These are phyloP conservation scores for Andinoacara biseriatus DNA, from an alignment of 2,113 vertebrate genomes.

Conservation along the genomic window DNA sequence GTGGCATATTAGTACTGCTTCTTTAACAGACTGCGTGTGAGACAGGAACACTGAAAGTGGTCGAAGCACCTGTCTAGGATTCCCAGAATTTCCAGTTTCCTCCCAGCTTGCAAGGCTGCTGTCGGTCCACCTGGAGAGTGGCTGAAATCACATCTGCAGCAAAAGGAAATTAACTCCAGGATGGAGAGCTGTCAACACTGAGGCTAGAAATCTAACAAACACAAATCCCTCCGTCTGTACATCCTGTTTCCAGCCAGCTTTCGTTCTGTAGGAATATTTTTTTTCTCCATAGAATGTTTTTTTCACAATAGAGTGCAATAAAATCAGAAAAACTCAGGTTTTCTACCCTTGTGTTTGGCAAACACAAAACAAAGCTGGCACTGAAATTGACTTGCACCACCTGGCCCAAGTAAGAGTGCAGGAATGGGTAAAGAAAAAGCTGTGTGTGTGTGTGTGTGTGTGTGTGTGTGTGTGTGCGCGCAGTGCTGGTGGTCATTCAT, in stretches of 20 bases:
- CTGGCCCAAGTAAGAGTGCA: constrained; percentile 11
- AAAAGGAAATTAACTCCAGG: constrained; percentile 52
- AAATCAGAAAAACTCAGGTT: neutral
- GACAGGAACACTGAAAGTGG: neutral
- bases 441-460: neutral
- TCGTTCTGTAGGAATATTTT: constrained; percentile 12
- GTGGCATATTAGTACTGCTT: neutral
- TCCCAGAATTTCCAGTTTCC: neutral
- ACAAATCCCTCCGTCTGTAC: constrained; percentile 28
- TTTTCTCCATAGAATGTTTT: neutral
- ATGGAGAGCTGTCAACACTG: constrained; percentile 51
- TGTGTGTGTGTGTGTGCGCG: neutral
- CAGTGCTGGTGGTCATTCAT: neutral
- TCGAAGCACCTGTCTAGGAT: constrained; percentile 15
- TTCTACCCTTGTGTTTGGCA: constrained; percentile 28
- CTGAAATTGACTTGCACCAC: constrained; percentile 34
- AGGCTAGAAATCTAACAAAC: constrained; percentile 45
- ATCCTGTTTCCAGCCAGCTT: constrained; percentile 16
- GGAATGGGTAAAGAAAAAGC: neutral
- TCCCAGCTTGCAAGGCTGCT: constrained; percentile 18
- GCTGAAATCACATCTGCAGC: constrained; percentile 57
- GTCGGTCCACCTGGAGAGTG: constrained; percentile 10
- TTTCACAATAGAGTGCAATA: neutral
- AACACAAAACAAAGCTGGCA: constrained; percentile 16
- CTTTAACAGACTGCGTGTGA: neutral